Evolutionary conservation across 2,888 invertebrate genomes (phyloP).

Genomic region (Frankliniella intonsa): DNA sequence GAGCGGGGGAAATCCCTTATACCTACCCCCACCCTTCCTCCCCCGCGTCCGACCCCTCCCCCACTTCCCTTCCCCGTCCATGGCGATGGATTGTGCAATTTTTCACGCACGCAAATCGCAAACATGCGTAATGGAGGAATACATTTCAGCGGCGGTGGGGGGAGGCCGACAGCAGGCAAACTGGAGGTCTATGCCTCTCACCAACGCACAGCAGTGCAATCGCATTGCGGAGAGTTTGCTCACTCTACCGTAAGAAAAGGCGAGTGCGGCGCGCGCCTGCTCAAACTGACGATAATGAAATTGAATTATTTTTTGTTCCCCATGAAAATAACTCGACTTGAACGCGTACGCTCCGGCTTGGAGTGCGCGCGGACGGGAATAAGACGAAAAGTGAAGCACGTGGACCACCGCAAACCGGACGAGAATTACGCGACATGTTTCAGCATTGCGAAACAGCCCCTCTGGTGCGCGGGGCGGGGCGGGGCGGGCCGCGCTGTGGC

Average conservation of each 20-base stretch:
- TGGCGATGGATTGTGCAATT: conserved; percentile 12
- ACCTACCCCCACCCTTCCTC: no score
- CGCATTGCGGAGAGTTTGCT: no score
- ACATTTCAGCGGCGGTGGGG: not conserved
- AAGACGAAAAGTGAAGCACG: not conserved
- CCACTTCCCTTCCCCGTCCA: not conserved
- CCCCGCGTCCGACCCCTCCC: not conserved
- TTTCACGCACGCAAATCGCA: not conserved
- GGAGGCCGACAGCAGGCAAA: not conserved
- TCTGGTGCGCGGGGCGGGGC: no score
- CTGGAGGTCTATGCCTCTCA: not conserved
- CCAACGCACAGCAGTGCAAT: not conserved
- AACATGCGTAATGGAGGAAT: not conserved
- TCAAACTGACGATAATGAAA: no score
- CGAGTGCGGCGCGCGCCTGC: no score
- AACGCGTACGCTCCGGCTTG: not conserved
- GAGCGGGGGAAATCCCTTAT: no score
- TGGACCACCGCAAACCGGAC: not conserved
- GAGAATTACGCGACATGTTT: no score
- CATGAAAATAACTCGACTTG: no score
- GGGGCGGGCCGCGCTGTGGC: not conserved
- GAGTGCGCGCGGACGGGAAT: not conserved
- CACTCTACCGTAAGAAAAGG: no score
- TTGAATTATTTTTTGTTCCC: no score
- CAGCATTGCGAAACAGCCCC: no score